Base-by-base conservation (phyloP, 2,888 invertebrate species). In the Limnephilus lunatus region DNA sequence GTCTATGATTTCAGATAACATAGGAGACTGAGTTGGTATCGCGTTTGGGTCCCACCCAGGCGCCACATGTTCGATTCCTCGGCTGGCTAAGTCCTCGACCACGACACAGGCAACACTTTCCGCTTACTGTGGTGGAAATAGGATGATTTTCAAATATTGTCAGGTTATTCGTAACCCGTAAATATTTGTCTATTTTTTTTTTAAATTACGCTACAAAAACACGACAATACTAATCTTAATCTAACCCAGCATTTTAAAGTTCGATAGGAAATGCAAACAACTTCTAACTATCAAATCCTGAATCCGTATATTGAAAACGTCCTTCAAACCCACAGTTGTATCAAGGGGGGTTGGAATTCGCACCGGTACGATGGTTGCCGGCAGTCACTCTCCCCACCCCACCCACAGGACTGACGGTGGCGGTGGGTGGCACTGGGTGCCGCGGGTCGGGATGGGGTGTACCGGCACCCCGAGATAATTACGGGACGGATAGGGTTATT, bases 401-500 rank as follows among this genome's bases (percentile, higher is more conserved):
- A 25, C 35, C 83, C 25, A n/a, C 25, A 0, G 68, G 68, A n/a
- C 19, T 0, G 68, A 2, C 7, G 68, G 68, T 3, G 53, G 53
- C 3, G 53, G 53, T 15, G 53, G 53, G 19, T 19, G 53, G 53
- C 25, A 1, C 3, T 3, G 53, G 53, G 4, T 15, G 53, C 19
- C 4, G 53, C 19, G 19, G 53, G 19, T 15, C 15, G 53, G 48
- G 3, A 3, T 15, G 68, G 68, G 68, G 68, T 68, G 68, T 68
- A 68, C 25, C 68, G 68, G 68, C 68, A 68, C 68, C 68, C 68
- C 68, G 83, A 32, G 82, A 82, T 82, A 82, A 82, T 82, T 82
- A 82, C 82, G 82, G 82, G 82, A 82, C 82, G 82, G 82, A 82
- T 32, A 83, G 83, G 83, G 83, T 83, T 32, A 35, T 31, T 82